A percentile compares a stretch with the other conserved stretches of the same genome.
These are phyloP conservation scores for Xestia xanthographa DNA, from an alignment of 2,888 invertebrate genomes.

Conservation along the genomic window DNA sequence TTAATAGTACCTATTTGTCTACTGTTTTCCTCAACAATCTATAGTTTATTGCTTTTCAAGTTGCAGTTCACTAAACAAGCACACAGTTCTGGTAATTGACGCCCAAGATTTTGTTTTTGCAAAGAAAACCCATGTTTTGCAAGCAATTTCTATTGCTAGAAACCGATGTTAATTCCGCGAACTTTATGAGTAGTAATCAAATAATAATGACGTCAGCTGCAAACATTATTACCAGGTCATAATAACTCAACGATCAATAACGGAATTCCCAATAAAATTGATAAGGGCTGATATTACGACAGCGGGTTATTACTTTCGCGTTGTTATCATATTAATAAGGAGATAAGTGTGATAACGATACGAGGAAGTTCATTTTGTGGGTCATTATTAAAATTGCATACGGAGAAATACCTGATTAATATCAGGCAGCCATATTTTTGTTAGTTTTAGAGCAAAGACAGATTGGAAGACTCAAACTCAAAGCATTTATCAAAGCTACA, in stretches of 20 bases:
- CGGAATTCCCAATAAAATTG: conserved; percentile 52
- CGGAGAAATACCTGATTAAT: background rate
- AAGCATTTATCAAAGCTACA: too few species aligned
- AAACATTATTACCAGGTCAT: conserved; percentile 9
- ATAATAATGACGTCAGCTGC: conserved; percentile 25
- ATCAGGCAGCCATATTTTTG: background rate
- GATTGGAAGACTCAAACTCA: too few species aligned
- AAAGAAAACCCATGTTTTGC: background rate
- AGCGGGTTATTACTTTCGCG: conserved; percentile 36
- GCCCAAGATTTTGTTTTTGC: background rate
- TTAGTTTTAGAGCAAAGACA: background rate
- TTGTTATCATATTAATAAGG: conserved; percentile 38
- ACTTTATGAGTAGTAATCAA: background rate
- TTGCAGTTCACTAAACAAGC: background rate
- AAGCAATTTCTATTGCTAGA: background rate
- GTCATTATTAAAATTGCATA: conserved; percentile 26
- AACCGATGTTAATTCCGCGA: background rate
- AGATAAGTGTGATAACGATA: conserved; percentile 26
- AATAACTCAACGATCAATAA: conserved; percentile 47
- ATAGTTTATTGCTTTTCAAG: background rate
- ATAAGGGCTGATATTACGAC: conserved; percentile 28
- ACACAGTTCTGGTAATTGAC: background rate
- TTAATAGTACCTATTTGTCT: background rate
- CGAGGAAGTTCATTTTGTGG: conserved; percentile 14
- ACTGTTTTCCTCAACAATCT: background rate